Base-by-base conservation (phyloP, 2,113 vertebrate genomes). In the Trichechus manatus region DNA sequence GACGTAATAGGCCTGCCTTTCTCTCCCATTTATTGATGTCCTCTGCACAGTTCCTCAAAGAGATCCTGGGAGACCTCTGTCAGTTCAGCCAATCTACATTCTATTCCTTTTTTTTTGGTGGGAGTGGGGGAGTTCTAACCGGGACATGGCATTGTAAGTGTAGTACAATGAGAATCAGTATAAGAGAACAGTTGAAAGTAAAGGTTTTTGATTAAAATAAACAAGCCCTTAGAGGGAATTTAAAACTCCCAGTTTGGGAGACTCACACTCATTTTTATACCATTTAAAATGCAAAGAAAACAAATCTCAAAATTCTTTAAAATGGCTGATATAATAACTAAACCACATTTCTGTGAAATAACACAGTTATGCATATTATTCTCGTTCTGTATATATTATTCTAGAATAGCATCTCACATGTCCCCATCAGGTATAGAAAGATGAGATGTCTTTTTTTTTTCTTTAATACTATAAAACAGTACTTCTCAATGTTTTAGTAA, bases 11-110 rank as follows among this genome's bases (percentile, higher is more conserved):
- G 59, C 13, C 64, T 89, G 88, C 91, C 78, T 91, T 56, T 50
- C 81, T 72, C 61, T 87, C 59, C 61, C 74, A 25, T 95, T 96
- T 97, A 86, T 79, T 31, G 44, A 66, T 95, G 84, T 89, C 78
- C 78, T 96, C 59, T 29, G 13, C 50, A 29, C 8, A 61, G 25
- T 53, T 81, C 9, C 81, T 84, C 59, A 22, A 7, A 90, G 77
- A 78, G 33, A 27, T 39, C 44, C 64, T 95, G 9, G 31, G 44
- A 89, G 63, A 87, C 80, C 25, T 31, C 85, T 75, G 75, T 82
- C 81, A 29, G 23, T 66, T 78, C 44, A 79, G 82, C 82, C 17
- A 61, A 19, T 3, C 33, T n/a, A 19, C 77, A 82, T 64, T 36
- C 68, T 8, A 11, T 72, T 29, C 5, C 36, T 1, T 9, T 61